phyloP scores from a whole-genome alignment of 2,888 invertebrate species.

The Dicyrtomina minuta region DNA sequence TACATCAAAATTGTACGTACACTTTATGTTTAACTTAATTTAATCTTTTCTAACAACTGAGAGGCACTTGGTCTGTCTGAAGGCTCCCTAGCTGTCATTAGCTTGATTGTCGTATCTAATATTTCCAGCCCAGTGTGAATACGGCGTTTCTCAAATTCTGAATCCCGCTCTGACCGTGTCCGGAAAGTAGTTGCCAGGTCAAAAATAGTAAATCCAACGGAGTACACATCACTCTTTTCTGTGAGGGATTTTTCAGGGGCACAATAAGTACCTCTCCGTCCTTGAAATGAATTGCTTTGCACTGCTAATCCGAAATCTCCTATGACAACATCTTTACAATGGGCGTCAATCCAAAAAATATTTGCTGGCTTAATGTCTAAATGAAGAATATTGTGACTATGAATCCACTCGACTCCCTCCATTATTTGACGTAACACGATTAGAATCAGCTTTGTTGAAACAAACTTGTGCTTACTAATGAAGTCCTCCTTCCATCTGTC shows the following conservation, averaged over 20 bases:
- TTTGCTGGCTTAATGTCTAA: slow-evolving; percentile 38
- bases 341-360: slow-evolving; percentile 29
- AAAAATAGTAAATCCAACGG: slow-evolving; percentile 33
- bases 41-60: too few relatives aligned
- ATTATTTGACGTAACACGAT: too few relatives aligned
- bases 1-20: too few relatives aligned
- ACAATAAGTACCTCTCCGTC: slow-evolving; percentile 33
- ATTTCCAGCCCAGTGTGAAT: slow-evolving; percentile 17
- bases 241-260: slow-evolving; percentile 32
- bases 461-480: background rate
- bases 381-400: slow-evolving; percentile 30
- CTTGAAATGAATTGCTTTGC: slow-evolving; percentile 1
- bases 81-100: too few relatives aligned
- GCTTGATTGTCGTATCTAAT: background rate
- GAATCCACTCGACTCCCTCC: slow-evolving; percentile 33
- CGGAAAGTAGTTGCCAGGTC: slow-evolving; percentile 22
- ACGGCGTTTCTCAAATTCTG: slow-evolving; percentile 3
- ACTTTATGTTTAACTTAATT: too few relatives aligned
- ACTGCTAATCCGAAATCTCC: slow-evolving; percentile 35
- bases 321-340: slow-evolving; percentile 12
- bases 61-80: too few relatives aligned
- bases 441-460: too few relatives aligned
- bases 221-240: slow-evolving; percentile 36
- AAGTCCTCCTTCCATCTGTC: slow-evolving; percentile 32
- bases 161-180: slow-evolving; percentile 21